phyloP scores from a whole-genome alignment of 2,113 vertebrate species.

The Crotalus helleri region DNA sequence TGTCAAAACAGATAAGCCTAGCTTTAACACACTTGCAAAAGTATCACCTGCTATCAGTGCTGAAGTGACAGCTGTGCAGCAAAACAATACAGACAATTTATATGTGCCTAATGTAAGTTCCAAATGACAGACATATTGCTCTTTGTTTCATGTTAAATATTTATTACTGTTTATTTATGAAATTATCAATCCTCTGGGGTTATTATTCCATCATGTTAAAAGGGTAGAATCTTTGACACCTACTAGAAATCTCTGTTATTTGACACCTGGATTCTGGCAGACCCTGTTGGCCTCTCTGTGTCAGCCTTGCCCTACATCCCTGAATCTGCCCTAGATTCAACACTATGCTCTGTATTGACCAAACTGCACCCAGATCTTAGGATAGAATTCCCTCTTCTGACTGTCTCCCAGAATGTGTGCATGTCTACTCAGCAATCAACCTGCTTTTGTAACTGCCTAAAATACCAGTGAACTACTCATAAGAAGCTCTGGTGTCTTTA shows the following conservation, averaged over 20 bases:
- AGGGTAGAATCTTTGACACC: background rate
- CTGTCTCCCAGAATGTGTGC: background rate
- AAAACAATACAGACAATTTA: slow-evolving; percentile 68
- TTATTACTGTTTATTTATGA: slow-evolving; percentile 45
- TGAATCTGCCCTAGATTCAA: background rate
- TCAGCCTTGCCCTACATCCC: background rate
- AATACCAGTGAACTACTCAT: background rate
- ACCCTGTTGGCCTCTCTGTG: background rate
- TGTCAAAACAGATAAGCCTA: slow-evolving; percentile 80
- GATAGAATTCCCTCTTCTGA: background rate
- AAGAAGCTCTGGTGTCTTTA: background rate
- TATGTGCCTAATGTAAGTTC: slow-evolving; percentile 46
- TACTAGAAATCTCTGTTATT: background rate
- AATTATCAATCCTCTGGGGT: slow-evolving; percentile 41
- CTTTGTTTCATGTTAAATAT: slow-evolving; percentile 32
- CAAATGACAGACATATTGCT: slow-evolving; percentile 56
- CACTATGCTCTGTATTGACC: background rate
- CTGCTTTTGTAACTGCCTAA: background rate
- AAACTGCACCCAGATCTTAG: background rate
- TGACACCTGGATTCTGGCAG: background rate
- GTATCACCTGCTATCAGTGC: slow-evolving; percentile 78
- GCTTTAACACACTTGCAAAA: slow-evolving; percentile 76
- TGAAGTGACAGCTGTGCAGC: slow-evolving; percentile 69
- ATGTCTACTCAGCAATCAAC: background rate
- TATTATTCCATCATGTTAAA: slow-evolving; percentile 16